Conservation (phyloP, 2,888 invertebrate genomes). For the Dicranocentrus wangi region DNA sequence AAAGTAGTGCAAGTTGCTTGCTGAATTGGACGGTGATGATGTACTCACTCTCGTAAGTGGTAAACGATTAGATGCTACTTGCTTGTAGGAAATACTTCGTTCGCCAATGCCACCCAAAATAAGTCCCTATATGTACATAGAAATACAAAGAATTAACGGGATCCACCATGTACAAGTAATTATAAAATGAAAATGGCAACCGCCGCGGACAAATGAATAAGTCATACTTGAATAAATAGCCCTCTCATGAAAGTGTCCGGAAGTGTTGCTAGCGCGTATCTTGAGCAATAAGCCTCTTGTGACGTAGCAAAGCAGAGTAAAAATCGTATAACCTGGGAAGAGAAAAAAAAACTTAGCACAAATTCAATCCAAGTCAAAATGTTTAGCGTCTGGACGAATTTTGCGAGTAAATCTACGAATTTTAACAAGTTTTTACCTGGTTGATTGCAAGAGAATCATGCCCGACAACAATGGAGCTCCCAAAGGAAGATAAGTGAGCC, state of each 20-base stretch:
- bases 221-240: constrained; percentile 70
- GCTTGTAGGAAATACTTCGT: constrained; percentile 70
- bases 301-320: constrained; percentile 70
- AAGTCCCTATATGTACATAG: constrained; percentile 66
- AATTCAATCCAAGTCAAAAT: no score
- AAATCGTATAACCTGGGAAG: constrained; percentile 71
- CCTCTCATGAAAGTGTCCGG: constrained; percentile 73
- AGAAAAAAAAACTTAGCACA: no score
- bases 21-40: no score
- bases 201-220: neutral
- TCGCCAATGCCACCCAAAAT: constrained; percentile 71
- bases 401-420: no score
- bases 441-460: constrained; percentile 68
- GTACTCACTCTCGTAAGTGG: constrained; percentile 71
- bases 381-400: no score
- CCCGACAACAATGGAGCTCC: constrained; percentile 71
- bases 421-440: no score
- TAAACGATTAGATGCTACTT: constrained; percentile 67
- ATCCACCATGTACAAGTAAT: no score
- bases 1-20: neutral
- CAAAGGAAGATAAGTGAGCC: constrained; percentile 70
- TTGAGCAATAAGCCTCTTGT: constrained; percentile 72
- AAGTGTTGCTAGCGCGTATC: constrained; percentile 69
- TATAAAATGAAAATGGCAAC: no score
- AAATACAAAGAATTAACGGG: neutral